phyloP scores from a whole-genome alignment of 30 jellyfish, hydroid and myxozoan species.

The Cassiopea andromeda region DNA sequence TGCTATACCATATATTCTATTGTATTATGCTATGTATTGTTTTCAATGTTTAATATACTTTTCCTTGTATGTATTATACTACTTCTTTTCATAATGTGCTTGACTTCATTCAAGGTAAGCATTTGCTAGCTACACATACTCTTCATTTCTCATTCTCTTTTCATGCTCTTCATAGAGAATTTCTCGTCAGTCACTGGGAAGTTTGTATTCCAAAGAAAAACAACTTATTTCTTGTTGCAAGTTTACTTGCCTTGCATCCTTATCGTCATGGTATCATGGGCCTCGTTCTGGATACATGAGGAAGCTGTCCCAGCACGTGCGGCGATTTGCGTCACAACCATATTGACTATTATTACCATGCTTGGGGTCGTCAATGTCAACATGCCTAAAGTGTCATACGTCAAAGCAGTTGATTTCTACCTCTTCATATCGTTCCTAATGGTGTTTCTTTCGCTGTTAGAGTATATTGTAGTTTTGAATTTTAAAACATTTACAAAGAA shows the following conservation, averaged over 20 bases:
- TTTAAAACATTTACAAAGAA: conserved; percentile 37
- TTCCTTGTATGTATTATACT: not conserved
- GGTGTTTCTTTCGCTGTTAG: conserved; percentile 90
- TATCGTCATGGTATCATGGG: conserved; percentile 97
- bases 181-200: conserved; percentile 91
- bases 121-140: too few relatives aligned
- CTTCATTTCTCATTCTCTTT: too few relatives aligned
- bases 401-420: conserved; percentile 92
- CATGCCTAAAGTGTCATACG: conserved; percentile 98
- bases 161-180: conserved; percentile 18
- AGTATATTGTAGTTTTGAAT: conserved; percentile 86
- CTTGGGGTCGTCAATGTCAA: conserved; percentile 92
- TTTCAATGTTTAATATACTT: not conserved
- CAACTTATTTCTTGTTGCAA: conserved; percentile 79
- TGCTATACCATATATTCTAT: not conserved
- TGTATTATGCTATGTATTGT: not conserved
- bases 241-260: conserved; percentile 92
- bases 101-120: not conserved
- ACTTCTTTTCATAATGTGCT: not conserved
- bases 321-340: conserved; percentile 94
- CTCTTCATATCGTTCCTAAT: conserved; percentile 83
- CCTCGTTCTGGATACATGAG: conserved; percentile 95
- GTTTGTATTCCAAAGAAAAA: conserved; percentile 80
- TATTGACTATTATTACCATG: conserved; percentile 92
- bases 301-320: conserved; percentile 99